Evolutionary conservation across 2,113 vertebrate genomes (phyloP), one percentile per base, ranked within the genome.

Genomic region (Upupa epops): DNA sequence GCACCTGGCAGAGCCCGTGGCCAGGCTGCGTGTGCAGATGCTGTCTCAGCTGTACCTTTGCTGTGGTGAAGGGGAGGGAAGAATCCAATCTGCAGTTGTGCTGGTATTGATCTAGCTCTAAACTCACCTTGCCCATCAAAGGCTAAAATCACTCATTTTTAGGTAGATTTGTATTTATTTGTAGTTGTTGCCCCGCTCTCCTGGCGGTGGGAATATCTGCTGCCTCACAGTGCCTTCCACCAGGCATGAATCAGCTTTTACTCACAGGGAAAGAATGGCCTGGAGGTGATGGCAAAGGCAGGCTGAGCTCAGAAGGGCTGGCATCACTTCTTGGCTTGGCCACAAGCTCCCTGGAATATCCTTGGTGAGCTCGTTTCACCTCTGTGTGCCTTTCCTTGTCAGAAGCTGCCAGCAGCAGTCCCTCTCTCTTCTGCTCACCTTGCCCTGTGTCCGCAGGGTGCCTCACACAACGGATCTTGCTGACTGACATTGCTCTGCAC

Each of bases 221-320:
- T 89, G 85, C 82, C 72, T 84, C 89, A 80, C 68, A 18, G 74
- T 15, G 24, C 26, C 89, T 96, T 69, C 90, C 81, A 79, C 71
- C 64, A 19, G 86, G 86, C 8, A 3, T 96, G 96, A 96, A 92
- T 95, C 93, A 95, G 93, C 89, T 95, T 94, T 87, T 85, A 83
- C 89, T 96, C 37, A 56, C 49, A 83, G 86, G 58, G 86, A 92
- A 90, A 55, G 66, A 91, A 90, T 92, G 93, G 86, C 93, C 95
- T 90, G 84, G 90, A 94, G 93, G 93, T 96, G 94, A 96, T 92
- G 89, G 95, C 90, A 94, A 84, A 89, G 92, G 64, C 92, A 94
- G 63, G 74, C 80, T 78, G 88, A 75, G 87, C 86, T 91, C 90
- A 64, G 84, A 60, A 96, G 86, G 71, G 86, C 81, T 96, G 96